Evolutionary conservation across 1,140 invertebrate genomes (phyloP), one percentile per base, ranked within the genome.

Genomic region (Aphelenchoides fujianensis): DNA sequence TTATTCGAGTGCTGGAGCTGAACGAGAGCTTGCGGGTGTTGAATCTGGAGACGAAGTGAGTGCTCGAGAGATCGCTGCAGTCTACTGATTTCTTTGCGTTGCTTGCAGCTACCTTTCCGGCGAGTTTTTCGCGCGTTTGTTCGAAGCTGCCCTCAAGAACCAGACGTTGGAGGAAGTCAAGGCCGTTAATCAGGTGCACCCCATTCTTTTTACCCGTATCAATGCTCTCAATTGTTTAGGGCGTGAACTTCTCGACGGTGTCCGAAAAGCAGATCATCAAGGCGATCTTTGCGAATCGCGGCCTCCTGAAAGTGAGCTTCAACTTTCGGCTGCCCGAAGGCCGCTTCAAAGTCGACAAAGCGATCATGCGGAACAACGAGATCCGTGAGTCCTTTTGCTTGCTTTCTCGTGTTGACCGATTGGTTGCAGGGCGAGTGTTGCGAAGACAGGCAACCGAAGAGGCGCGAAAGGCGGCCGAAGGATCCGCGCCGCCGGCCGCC

Each of bases 1-100:
- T 88, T 41, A 84, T 84, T 36, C 83, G 85, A 68, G 78, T 85
- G 12, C 57, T 88, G 12, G 74, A 85, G 72, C 79, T 81, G 35
- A 88, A 88, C 74, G 81, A 84, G 72, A 85, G 85, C 31, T 70
- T 88, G 32, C 81, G 85, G 57, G 78, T 78, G 37, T 68, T 88
- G 35, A 88, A 87, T 72, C 74, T 88, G 34, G 87, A 88, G 73
- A 88, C 86, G 0, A 88, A 88, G 74, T 87, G 86, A 70, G 78
- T 88, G 63, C 84, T 23, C 12, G 41, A n/a, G n/a, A n/a, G n/a
- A n/a, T n/a, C n/a, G n/a, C n/a, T n/a, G n/a, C n/a, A n/a, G n/a
- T n/a, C n/a, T n/a, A n/a, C n/a, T n/a, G n/a, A n/a, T n/a, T n/a
- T n/a, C n/a, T n/a, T n/a, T n/a, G n/a, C n/a, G n/a, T 48, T 48